These are phyloP conservation scores for Antheraea assamensis DNA, from an alignment of 2,888 invertebrate species.

Conservation along the genomic window DNA sequence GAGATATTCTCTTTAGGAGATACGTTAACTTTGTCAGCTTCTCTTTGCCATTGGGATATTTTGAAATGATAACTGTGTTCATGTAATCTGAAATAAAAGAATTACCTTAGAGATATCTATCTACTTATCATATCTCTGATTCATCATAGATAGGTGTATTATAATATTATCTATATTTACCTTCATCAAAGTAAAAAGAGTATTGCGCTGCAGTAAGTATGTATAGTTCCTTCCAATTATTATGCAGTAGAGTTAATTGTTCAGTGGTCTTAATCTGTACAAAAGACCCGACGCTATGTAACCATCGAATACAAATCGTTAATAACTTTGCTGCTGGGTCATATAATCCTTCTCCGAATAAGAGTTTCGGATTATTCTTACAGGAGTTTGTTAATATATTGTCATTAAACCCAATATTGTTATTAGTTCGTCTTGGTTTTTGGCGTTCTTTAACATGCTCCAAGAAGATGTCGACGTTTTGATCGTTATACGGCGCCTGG, in stretches of 20 bases:
- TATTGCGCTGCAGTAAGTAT: conserved; percentile 92
- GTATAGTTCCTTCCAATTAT: conserved; percentile 92
- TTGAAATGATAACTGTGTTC: conserved; percentile 59
- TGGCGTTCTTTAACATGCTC: conserved; percentile 27
- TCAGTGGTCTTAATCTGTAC: conserved; percentile 84
- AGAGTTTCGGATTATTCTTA: conserved; percentile 63
- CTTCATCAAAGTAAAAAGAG: conserved; percentile 88
- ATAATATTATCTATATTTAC: conserved; percentile 57
- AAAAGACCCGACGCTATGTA: conserved; percentile 89
- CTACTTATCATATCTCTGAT: background rate
- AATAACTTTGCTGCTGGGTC: conserved; percentile 89
- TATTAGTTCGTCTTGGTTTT: conserved; percentile 31
- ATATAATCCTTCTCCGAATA: conserved; percentile 70
- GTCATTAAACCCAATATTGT: conserved; percentile 32
- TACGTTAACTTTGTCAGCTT: conserved; percentile 79
- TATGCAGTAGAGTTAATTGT: conserved; percentile 88
- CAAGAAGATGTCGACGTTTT: background rate
- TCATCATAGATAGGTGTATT: background rate
- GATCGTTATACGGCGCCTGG: background rate
- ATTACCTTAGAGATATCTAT: conserved; percentile 19
- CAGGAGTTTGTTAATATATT: conserved; percentile 32
- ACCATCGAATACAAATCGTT: conserved; percentile 91
- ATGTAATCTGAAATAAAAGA: conserved; percentile 68
- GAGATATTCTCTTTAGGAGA: conserved; percentile 84
- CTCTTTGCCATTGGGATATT: conserved; percentile 78